Evolutionary conservation across 2,797 vertebrate species (phyloP).

Genomic region (Poeciliopsis presidionis): DNA sequence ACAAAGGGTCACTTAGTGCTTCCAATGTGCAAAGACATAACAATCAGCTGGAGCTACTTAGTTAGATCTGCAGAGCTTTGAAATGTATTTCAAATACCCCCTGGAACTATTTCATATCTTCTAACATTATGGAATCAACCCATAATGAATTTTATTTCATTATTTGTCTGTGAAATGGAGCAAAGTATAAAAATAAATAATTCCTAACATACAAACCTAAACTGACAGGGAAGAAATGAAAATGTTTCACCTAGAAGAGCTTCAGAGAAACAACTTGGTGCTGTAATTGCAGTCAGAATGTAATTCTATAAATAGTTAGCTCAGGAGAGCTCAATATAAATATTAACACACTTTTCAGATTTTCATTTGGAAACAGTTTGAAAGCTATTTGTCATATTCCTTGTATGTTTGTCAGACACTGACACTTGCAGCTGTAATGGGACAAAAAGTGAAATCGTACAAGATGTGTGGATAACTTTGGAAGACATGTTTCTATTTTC

Average conservation of each 20-base stretch:
- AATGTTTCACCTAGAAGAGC: neutral
- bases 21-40: neutral
- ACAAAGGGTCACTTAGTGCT: neutral
- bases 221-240: neutral
- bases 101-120: neutral
- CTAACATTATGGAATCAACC: neutral
- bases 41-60: neutral
- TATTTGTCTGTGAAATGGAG: neutral
- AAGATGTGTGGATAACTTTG: neutral
- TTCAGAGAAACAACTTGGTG: neutral
- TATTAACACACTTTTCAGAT: neutral
- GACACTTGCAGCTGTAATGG: neutral
- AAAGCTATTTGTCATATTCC: neutral
- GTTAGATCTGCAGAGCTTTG: neutral
- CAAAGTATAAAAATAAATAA: too few species aligned
- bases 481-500: neutral
- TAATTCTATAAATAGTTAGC: neutral
- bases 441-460: neutral
- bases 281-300: neutral
- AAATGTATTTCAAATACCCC: neutral
- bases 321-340: neutral
- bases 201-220: neutral
- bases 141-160: neutral
- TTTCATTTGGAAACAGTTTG: neutral
- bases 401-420: neutral